These are phyloP conservation scores for Serinus canaria DNA, from an alignment of 2,113 vertebrate species.

Conservation along the genomic window DNA sequence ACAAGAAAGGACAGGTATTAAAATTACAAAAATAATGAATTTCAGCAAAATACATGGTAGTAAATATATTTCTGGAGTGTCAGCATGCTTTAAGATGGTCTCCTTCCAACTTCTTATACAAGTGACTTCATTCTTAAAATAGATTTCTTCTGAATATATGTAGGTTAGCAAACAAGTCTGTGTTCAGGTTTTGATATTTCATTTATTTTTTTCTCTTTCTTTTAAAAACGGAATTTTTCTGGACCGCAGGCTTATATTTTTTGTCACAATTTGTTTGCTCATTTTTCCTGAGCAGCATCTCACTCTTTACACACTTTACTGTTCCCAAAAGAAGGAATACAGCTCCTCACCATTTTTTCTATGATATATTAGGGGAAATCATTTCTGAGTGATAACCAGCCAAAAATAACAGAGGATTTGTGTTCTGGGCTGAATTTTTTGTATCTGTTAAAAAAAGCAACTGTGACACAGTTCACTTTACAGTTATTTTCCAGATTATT, in stretches of 20 bases:
- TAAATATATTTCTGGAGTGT: not conserved
- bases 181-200: not conserved
- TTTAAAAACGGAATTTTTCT: not conserved
- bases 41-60: not conserved
- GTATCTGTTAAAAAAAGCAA: constrained; percentile 59
- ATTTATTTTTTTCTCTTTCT: not conserved
- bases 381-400: constrained; percentile 43
- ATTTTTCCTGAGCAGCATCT: not conserved
- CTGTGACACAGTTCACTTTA: constrained; percentile 58
- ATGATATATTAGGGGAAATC: not conserved
- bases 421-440: constrained; percentile 27
- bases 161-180: not conserved
- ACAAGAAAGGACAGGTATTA: not conserved
- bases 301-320: not conserved
- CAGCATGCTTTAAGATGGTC: not conserved
- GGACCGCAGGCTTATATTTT: not conserved
- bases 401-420: constrained; percentile 38
- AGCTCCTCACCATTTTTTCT: not conserved
- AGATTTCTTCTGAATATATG: not conserved
- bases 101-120: not conserved
- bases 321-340: not conserved
- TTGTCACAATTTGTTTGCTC: not conserved
- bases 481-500: constrained; percentile 72
- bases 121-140: not conserved
- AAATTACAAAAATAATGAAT: not conserved